These are phyloP conservation scores for Dicrurus megarhynchus DNA, from an alignment of 2,113 vertebrate species.

Conservation along the genomic window DNA sequence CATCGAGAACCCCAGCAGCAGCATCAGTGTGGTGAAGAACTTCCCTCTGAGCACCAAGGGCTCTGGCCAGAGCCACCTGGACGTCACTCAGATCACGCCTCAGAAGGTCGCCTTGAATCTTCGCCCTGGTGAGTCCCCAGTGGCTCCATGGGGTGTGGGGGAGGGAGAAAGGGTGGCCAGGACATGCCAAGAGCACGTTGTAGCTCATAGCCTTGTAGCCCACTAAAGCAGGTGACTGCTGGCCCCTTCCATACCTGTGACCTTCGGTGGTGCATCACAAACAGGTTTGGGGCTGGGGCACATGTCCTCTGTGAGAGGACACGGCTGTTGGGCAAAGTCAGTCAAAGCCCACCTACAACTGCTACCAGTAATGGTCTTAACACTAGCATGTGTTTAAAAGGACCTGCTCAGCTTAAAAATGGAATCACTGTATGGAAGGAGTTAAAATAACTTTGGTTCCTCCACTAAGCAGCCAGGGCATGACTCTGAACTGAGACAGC, in stretches of 20 bases:
- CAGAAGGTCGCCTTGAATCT: conserved; percentile 87
- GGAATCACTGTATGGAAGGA: neutral
- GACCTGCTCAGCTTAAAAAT: neutral
- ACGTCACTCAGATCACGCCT: conserved; percentile 88
- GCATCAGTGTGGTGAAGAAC: conserved; percentile 66
- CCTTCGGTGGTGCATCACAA: neutral
- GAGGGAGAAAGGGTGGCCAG: neutral
- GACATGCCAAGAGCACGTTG: fast-evolving
- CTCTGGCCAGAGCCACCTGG: conserved; percentile 70
- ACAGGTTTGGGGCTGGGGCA: neutral
- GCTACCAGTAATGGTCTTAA: neutral
- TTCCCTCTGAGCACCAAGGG: conserved; percentile 86
- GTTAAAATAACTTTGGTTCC: conserved; percentile 7
- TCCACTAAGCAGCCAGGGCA: neutral
- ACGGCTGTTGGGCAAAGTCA: neutral
- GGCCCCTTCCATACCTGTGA: neutral
- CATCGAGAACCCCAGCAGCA: conserved; percentile 83
- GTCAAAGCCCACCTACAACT: neutral
- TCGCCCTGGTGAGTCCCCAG: conserved; percentile 81
- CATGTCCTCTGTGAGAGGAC: fast-evolving
- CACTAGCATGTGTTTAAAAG: neutral
- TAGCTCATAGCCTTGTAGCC: neutral
- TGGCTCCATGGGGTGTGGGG: neutral
- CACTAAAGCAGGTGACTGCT: neutral
- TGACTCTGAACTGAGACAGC: conserved; percentile 7